Conservation (phyloP, 1,140 invertebrate species). For the Drosophila repleta region DNA sequence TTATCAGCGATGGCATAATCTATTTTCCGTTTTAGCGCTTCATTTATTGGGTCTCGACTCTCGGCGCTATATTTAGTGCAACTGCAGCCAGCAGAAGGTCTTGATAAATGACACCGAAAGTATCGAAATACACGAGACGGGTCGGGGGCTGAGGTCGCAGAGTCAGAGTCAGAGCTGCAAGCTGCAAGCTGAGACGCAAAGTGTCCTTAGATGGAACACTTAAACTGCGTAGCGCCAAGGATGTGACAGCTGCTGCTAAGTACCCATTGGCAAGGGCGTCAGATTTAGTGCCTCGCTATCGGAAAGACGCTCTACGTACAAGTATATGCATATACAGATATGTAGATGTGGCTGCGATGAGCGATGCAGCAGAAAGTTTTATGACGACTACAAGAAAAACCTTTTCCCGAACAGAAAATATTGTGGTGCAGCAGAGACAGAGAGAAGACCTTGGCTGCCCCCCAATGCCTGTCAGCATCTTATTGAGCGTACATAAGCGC, state of each 20-base stretch:
- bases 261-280: conserved; percentile 72
- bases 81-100: conserved; percentile 59
- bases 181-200: conserved; percentile 38
- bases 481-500: conserved; percentile 76
- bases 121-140: conserved; percentile 77
- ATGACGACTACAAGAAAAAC: conserved; percentile 71
- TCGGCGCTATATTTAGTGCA: conserved; percentile 58
- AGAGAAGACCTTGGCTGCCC: conserved; percentile 25
- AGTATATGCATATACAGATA: neutral
- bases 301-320: conserved; percentile 20
- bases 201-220: conserved; percentile 56
- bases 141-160: too few relatives aligned
- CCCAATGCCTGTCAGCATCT: conserved; percentile 72
- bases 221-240: conserved; percentile 38
- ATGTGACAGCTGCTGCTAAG: conserved; percentile 76
- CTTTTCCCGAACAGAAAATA: conserved; percentile 52
- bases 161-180: neutral
- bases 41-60: conserved; percentile 42
- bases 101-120: conserved; percentile 79
- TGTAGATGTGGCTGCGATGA: conserved; percentile 35
- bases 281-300: conserved; percentile 73
- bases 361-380: conserved; percentile 48
- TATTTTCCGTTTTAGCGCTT: neutral
- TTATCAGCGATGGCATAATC: conserved; percentile 30
- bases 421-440: conserved; percentile 5